These are phyloP conservation scores for Harpagoxenus sublaevis DNA, from an alignment of 2,888 invertebrate species.

Conservation along the genomic window DNA sequence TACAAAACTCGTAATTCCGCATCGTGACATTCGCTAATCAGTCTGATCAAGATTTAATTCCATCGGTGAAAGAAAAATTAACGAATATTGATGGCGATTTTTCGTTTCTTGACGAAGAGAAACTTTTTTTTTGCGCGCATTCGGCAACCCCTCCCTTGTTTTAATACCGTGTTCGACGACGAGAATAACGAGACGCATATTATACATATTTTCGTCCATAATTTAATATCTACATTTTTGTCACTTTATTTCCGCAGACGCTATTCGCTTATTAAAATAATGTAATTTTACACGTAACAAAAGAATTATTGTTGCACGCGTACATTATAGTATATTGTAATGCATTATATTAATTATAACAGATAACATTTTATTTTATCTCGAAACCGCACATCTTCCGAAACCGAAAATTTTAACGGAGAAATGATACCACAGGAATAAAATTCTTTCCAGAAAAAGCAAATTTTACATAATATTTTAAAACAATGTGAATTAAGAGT, in stretches of 20 bases:
- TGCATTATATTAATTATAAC: conserved; percentile 25
- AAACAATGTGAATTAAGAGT: conserved; percentile 29
- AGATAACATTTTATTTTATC: background rate
- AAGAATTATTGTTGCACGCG: background rate
- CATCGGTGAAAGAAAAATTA: background rate
- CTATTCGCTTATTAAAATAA: conserved; percentile 37
- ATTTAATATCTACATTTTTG: conserved; percentile 49
- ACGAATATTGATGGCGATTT: conserved; percentile 23
- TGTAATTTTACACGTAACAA: conserved; percentile 1
- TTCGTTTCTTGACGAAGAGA: background rate
- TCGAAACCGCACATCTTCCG: background rate
- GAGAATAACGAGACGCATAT: conserved; percentile 34
- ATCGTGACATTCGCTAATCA: conserved; percentile 21
- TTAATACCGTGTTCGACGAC: conserved; percentile 37
- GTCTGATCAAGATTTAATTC: conserved; percentile 39
- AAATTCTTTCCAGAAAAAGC: background rate
- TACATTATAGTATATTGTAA: conserved; percentile 4
- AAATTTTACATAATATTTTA: conserved; percentile 2
- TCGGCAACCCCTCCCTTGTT: conserved; percentile 3
- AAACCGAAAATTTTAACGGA: background rate
- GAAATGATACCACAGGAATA: background rate
- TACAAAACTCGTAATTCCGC: background rate
- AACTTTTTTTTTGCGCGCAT: conserved; percentile 1
- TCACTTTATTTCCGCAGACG: conserved; percentile 27
- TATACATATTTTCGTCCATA: conserved; percentile 42